phyloP scores from a whole-genome alignment of 2,113 vertebrate species.

The Ciconia boyciana region DNA sequence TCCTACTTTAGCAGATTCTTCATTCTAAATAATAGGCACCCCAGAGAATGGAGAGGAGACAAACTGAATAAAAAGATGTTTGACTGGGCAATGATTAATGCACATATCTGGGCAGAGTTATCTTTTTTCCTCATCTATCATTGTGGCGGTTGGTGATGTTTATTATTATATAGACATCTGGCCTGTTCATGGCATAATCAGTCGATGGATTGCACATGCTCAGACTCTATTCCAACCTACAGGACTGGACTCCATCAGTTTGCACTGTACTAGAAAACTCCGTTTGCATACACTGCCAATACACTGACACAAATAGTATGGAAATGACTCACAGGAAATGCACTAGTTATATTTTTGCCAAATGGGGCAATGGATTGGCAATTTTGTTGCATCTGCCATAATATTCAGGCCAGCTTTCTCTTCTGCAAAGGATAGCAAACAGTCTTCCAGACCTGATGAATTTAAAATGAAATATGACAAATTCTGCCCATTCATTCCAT shows the following conservation, averaged over 20 bases:
- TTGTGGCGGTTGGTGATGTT: neutral
- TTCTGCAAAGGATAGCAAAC: neutral
- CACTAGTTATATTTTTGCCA: neutral
- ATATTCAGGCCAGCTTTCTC: neutral
- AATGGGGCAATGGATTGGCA: neutral
- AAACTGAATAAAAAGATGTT: neutral
- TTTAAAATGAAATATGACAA: neutral
- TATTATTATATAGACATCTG: neutral
- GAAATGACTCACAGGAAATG: neutral
- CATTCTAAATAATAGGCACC: neutral
- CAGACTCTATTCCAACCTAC: neutral
- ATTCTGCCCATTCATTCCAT: neutral
- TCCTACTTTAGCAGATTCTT: neutral
- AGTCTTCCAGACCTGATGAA: neutral
- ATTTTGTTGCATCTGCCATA: neutral
- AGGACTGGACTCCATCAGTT: neutral
- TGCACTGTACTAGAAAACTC: neutral
- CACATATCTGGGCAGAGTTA: neutral
- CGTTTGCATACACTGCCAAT: neutral
- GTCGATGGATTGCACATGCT: neutral
- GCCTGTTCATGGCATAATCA: neutral
- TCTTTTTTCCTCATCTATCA: neutral
- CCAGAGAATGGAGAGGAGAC: neutral
- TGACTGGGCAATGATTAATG: neutral
- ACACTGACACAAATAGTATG: neutral